A percentile compares a stretch with the other conserved stretches of the same genome.
phyloP scores from a whole-genome alignment of 2,113 vertebrate genomes.

The Leiothrix lutea region DNA sequence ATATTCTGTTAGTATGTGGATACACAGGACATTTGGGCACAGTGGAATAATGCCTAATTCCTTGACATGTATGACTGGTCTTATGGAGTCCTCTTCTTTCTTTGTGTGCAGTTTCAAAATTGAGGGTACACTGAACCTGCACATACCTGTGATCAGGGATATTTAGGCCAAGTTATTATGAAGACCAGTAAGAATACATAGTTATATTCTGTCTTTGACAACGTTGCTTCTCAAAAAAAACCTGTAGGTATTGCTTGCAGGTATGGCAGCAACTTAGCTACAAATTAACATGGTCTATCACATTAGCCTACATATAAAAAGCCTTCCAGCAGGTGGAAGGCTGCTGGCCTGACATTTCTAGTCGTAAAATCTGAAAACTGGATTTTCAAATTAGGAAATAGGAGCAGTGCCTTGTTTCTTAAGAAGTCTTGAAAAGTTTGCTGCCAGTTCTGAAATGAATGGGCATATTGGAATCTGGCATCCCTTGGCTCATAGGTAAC shows the following conservation, averaged over 20 bases:
- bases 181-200: not conserved
- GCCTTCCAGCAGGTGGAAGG: not conserved
- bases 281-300: not conserved
- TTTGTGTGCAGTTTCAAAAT: not conserved
- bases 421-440: not conserved
- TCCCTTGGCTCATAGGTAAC: not conserved
- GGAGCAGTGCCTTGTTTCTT: not conserved
- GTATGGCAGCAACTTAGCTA: not conserved
- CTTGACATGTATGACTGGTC: not conserved
- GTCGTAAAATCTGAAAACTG: not conserved
- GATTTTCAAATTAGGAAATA: not conserved
- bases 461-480: not conserved
- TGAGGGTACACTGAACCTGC: not conserved
- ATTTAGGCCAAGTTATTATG: not conserved
- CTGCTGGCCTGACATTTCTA: not conserved
- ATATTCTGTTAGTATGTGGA: not conserved
- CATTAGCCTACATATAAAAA: not conserved
- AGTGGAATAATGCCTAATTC: not conserved
- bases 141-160: not conserved
- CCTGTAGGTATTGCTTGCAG: not conserved
- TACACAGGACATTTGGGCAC: not conserved
- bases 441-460: conserved; percentile 15
- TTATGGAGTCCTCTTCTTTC: not conserved
- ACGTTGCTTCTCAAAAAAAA: not conserved
- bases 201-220: not conserved